Conservation (phyloP, 1,140 invertebrate species). For the Calliopsis andreniformis region DNA sequence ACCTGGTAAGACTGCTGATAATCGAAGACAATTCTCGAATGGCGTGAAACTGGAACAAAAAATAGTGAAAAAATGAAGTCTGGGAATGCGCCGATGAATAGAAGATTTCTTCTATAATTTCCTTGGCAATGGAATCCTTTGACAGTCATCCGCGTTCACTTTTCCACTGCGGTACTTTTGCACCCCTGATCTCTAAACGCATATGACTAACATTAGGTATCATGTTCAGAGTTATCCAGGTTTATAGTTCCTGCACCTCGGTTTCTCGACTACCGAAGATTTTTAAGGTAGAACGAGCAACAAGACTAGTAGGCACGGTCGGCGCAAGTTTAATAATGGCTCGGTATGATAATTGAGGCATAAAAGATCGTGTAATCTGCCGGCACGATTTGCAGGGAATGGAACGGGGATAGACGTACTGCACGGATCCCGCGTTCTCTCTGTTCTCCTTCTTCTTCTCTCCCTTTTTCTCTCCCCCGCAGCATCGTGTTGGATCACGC, state of each 20-base stretch:
- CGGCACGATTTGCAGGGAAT: constrained; percentile 54
- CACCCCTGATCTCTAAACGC: too few species aligned
- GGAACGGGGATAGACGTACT: constrained; percentile 12
- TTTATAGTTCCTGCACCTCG: neutral
- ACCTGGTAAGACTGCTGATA: too few species aligned
- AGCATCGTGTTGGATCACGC: constrained; percentile 31
- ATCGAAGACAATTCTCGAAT: too few species aligned
- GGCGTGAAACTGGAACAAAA: too few species aligned
- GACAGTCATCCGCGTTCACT: too few species aligned
- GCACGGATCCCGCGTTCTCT: constrained; percentile 2
- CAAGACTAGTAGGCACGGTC: constrained; percentile 40
- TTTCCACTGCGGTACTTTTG: too few species aligned
- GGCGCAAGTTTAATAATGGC: constrained; percentile 68
- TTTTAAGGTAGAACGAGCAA: constrained; percentile 29
- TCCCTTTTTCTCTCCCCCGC: constrained; percentile 9
- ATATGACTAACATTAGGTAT: neutral
- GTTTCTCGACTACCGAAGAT: constrained; percentile 52
- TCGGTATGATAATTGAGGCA: constrained; percentile 75
- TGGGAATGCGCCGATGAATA: too few species aligned
- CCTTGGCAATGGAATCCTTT: too few species aligned
- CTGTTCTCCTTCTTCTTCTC: neutral
- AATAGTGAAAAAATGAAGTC: too few species aligned
- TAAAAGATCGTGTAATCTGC: constrained; percentile 74
- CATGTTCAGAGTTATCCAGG: neutral
- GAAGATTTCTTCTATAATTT: too few species aligned